Percentiles rank a stretch among this genome's conserved stretches.
Evolutionary conservation across 1,140 invertebrate genomes (phyloP).

Genomic region (Lordiphosa stackelbergi): DNA sequence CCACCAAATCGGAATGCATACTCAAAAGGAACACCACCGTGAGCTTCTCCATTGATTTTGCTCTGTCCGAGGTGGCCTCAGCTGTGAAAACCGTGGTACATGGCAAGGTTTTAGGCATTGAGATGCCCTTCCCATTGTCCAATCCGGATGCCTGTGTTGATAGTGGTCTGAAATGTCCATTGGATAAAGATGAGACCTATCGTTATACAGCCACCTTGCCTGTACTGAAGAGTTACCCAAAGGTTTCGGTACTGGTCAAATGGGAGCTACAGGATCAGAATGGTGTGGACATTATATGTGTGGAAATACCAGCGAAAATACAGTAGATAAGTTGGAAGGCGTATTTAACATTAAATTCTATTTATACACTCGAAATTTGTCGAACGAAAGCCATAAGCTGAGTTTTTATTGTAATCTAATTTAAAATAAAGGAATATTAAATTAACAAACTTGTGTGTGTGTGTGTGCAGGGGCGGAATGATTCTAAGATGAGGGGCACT

Average conservation of each 20-base stretch:
- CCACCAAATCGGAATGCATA: conserved; percentile 79
- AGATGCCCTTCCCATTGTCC: conserved; percentile 84
- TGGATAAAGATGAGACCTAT: conserved; percentile 79
- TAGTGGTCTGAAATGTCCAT: conserved; percentile 83
- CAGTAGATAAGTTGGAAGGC: conserved; percentile 54
- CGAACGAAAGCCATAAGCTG: conserved; percentile 34
- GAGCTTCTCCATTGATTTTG: conserved; percentile 81
- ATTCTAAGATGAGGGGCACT: too few species aligned
- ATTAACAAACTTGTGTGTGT: conserved; percentile 27
- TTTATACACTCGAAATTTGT: conserved; percentile 8
- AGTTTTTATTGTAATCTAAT: conserved; percentile 61
- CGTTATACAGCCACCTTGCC: conserved; percentile 81
- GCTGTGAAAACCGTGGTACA: conserved; percentile 81
- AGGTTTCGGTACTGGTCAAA: conserved; percentile 82
- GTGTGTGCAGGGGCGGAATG: conserved; percentile 5
- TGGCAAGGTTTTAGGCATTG: conserved; percentile 83
- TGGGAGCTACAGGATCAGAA: conserved; percentile 84
- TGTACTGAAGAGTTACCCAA: conserved; percentile 82
- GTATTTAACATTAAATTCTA: neutral
- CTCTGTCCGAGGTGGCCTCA: conserved; percentile 55
- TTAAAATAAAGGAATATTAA: conserved; percentile 45
- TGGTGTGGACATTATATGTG: conserved; percentile 81
- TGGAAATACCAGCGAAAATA: conserved; percentile 83
- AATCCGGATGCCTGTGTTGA: conserved; percentile 83
- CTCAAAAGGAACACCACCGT: conserved; percentile 81